phyloP scores from a whole-genome alignment of 2,113 vertebrate genomes.

The Aspidoscelis tigris region DNA sequence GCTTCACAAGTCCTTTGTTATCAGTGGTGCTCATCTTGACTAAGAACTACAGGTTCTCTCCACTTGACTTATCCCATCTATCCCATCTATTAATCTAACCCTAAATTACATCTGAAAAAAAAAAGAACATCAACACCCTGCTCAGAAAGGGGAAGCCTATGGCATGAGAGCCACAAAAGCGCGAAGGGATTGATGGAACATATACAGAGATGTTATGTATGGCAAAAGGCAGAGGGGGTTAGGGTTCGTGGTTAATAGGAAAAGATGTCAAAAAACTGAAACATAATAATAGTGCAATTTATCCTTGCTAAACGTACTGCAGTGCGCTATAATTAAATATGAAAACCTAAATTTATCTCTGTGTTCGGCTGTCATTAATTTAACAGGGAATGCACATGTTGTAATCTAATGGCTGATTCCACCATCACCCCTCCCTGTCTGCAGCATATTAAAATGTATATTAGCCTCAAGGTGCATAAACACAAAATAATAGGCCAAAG shows the following conservation, averaged over 20 bases:
- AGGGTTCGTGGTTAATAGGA: slow-evolving; percentile 80
- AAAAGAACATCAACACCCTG: background rate
- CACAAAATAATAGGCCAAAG: slow-evolving; percentile 88
- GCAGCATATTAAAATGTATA: slow-evolving; percentile 92
- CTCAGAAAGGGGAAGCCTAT: slow-evolving; percentile 5
- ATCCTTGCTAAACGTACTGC: slow-evolving; percentile 87
- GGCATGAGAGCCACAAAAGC: slow-evolving; percentile 59
- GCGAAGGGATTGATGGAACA: slow-evolving; percentile 55
- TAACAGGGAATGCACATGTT: slow-evolving; percentile 89
- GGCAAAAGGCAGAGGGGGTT: slow-evolving; percentile 67
- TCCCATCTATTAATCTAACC: slow-evolving; percentile 50
- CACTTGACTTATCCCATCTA: slow-evolving; percentile 45
- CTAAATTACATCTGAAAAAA: slow-evolving; percentile 64
- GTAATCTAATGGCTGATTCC: slow-evolving; percentile 84
- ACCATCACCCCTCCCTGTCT: slow-evolving; percentile 76
- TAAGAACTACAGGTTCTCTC: slow-evolving; percentile 30
- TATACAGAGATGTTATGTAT: slow-evolving; percentile 62
- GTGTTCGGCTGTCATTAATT: slow-evolving; percentile 93
- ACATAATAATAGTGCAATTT: slow-evolving; percentile 93
- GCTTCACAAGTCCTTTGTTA: background rate
- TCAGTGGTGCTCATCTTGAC: slow-evolving; percentile 13
- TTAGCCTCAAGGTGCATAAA: slow-evolving; percentile 90
- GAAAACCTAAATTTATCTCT: slow-evolving; percentile 96
- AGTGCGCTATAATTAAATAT: slow-evolving; percentile 95
- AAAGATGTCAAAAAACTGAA: slow-evolving; percentile 85